These are phyloP conservation scores for Myzus persicae DNA, from an alignment of 1,140 invertebrate species.

Conservation along the genomic window DNA sequence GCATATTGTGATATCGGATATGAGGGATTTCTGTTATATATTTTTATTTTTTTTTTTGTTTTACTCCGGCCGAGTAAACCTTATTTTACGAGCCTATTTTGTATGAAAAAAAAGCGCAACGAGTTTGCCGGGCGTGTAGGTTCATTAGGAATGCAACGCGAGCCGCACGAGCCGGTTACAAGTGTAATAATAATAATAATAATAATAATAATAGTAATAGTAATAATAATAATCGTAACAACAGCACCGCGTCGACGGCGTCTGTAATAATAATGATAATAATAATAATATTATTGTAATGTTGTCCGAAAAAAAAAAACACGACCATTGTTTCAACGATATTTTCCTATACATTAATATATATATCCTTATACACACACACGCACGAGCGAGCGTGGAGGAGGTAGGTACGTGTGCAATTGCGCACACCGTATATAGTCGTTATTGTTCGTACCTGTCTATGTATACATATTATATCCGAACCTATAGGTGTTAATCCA, in stretches of 20 bases:
- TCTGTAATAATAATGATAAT: background rate
- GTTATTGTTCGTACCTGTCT: background rate
- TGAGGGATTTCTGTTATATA: background rate
- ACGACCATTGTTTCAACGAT: conserved; percentile 23
- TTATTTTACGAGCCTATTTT: background rate
- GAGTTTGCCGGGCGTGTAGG: background rate
- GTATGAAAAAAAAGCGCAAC: background rate
- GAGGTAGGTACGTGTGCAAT: background rate
- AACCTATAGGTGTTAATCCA: conserved; percentile 43
- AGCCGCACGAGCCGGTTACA: conserved; percentile 44
- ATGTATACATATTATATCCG: background rate
- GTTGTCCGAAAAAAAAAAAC: conserved; percentile 27
- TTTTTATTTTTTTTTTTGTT: background rate
- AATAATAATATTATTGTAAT: background rate
- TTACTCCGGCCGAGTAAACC: background rate
- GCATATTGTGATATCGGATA: background rate
- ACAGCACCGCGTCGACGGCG: background rate
- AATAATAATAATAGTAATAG: conserved; percentile 4
- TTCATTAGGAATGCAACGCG: conserved; percentile 50
- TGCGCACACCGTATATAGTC: background rate
- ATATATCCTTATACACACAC: background rate
- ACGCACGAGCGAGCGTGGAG: no score
- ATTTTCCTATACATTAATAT: background rate
- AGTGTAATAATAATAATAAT: conserved; percentile 23
- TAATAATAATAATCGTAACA: conserved; percentile 25